Conservation (phyloP, 2,797 vertebrate genomes). For the Dermochelys coriacea region DNA sequence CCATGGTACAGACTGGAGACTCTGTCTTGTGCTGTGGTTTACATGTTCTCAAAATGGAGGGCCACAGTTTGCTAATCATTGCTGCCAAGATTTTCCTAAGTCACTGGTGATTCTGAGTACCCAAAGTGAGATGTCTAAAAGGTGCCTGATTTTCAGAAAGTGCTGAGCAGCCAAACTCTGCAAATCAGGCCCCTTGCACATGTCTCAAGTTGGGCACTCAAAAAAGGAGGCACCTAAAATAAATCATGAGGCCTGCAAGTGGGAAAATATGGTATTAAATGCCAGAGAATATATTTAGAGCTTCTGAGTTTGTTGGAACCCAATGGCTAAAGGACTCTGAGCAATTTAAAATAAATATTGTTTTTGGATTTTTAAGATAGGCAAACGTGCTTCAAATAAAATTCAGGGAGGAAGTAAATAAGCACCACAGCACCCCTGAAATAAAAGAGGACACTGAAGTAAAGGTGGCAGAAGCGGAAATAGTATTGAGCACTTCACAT, state of each 20-base stretch:
- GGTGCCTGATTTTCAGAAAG: background rate
- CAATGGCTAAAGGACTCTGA: background rate
- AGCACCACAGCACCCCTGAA: background rate
- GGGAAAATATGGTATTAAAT: background rate
- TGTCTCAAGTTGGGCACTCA: background rate
- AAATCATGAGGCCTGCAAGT: background rate
- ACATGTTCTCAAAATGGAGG: accelerated
- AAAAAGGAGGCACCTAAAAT: background rate
- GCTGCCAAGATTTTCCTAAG: background rate
- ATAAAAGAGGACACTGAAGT: background rate
- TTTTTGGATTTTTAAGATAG: background rate
- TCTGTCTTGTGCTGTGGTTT: background rate
- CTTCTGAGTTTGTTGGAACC: background rate
- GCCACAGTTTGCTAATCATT: accelerated
- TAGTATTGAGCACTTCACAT: background rate
- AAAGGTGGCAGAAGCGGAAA: background rate
- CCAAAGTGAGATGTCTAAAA: background rate
- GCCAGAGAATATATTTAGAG: background rate
- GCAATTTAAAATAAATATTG: background rate
- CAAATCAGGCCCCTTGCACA: background rate
- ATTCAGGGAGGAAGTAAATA: background rate
- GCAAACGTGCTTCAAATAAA: background rate
- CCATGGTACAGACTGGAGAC: background rate
- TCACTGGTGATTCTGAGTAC: background rate
- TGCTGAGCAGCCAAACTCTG: background rate